Evolutionary conservation across 2,113 vertebrate species (phyloP).

Genomic region (Catharus fuscescens): DNA sequence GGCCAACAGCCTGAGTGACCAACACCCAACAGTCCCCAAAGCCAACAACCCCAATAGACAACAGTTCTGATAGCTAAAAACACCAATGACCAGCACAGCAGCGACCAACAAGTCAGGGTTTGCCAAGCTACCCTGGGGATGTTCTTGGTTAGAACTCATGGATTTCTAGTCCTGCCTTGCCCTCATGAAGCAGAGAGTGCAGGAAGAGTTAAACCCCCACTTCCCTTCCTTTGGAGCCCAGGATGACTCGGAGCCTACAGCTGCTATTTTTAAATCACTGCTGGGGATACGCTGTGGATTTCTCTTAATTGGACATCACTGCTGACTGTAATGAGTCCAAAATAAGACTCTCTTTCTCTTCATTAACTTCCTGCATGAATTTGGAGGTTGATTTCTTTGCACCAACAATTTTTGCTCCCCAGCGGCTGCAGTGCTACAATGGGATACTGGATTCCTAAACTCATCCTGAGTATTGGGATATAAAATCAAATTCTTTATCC

Average conservation of each 20-base stretch:
- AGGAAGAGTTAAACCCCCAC: not conserved
- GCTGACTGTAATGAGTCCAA: slow-evolving; percentile 35
- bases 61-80: fast-evolving
- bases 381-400: slow-evolving; percentile 54
- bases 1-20: fast-evolving
- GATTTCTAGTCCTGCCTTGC: not conserved
- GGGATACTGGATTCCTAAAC: slow-evolving; percentile 50
- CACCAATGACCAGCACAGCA: fast-evolving
- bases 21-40: fast-evolving
- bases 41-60: fast-evolving
- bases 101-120: not conserved
- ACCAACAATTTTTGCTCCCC: slow-evolving; percentile 37
- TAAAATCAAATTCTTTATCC: slow-evolving; percentile 53
- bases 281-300: slow-evolving; percentile 20
- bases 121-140: fast-evolving
- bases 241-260: not conserved
- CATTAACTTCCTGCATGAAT: slow-evolving; percentile 29
- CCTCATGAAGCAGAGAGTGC: not conserved
- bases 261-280: slow-evolving; percentile 41
- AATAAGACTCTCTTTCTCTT: slow-evolving; percentile 30
- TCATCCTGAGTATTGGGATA: slow-evolving; percentile 7
- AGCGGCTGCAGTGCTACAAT: not conserved
- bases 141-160: fast-evolving
- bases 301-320: slow-evolving; percentile 45
- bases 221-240: not conserved